Base-by-base conservation (phyloP, 2,888 invertebrate species). In the Drosophila demipolita region DNA sequence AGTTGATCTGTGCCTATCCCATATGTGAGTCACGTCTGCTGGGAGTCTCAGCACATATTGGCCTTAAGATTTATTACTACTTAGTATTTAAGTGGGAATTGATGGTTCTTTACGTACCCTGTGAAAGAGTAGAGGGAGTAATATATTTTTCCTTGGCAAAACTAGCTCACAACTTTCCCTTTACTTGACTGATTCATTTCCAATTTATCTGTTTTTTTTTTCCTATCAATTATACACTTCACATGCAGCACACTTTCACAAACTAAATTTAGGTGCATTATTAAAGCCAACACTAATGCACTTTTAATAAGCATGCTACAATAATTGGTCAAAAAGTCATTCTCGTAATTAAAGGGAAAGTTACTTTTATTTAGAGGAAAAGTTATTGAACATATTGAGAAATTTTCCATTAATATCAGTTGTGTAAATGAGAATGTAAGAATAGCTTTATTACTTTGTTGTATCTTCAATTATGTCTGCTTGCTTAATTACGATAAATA, bases 41-140 rank as follows among this genome's bases (percentile, higher is more conserved):
- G 52, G 50, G 62, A 78, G 77, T 79, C 79, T 84, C 73, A 83
- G 83, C 87, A 83, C 87, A 87, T 84, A 87, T 81, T 84, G 75
- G 78, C 83, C 83, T 72, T 69, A 70, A 82, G 87, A 85, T 85
- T 85, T 85, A 85, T 85, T 73, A 73, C 69, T 66, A 69, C 82
- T 45, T 23, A 45, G 15, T 15, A 76, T 85, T 85, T 85, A 72
- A 75, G 82, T 79, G 72, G 59, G 52, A 59, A 73, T 71, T 84
- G 80, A 83, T 84, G 84, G 49, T 29, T 58, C 62, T 38, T 17
- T 9, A 9, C 12, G 35, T 23, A 40, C 65, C 38, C 65, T 55
- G 12, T 1, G 17, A 35, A 48, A 48, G 12, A 23, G n/a, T 7
- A 12, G 6, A 15, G 1, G 0, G 20, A 8, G 20, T 53, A 53